Conservation (phyloP, 2,888 invertebrate species). For the Phyllotreta striolata region DNA sequence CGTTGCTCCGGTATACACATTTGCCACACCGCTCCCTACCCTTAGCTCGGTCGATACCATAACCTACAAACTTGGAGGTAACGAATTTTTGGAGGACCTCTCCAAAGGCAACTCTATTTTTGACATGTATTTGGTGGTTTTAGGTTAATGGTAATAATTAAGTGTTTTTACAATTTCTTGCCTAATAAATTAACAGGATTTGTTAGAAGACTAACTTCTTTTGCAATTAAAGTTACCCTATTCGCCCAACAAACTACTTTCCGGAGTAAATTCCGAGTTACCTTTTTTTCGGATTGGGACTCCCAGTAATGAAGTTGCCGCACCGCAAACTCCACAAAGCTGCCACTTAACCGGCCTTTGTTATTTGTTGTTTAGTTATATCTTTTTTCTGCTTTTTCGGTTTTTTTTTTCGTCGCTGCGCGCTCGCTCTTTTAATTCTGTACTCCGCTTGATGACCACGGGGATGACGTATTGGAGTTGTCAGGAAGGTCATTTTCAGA, state of each 20-base stretch:
- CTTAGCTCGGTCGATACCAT: slow-evolving; percentile 29
- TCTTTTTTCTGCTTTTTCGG: slow-evolving; percentile 37
- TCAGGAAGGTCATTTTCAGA: slow-evolving; percentile 30
- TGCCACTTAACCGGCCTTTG: slow-evolving; percentile 51
- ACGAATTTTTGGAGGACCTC: slow-evolving; percentile 10
- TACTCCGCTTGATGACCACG: slow-evolving; percentile 33
- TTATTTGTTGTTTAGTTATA: slow-evolving; percentile 42
- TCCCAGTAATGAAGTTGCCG: slow-evolving; percentile 5
- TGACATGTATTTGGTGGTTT: not conserved
- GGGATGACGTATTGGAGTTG: slow-evolving; percentile 29
- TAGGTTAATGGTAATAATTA: slow-evolving; percentile 16
- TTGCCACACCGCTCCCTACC: slow-evolving; percentile 20
- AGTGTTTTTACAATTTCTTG: not conserved
- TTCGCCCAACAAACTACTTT: no score
- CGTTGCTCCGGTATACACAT: slow-evolving; percentile 28
- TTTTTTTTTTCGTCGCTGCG: slow-evolving; percentile 13
- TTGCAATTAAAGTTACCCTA: no score
- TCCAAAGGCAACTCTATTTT: no score
- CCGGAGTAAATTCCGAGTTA: slow-evolving; percentile 15
- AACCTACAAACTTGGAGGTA: slow-evolving; percentile 24
- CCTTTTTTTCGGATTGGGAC: slow-evolving; percentile 1
- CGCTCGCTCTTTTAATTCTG: slow-evolving; percentile 29
- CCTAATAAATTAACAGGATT: not conserved
- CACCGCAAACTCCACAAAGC: slow-evolving; percentile 44
- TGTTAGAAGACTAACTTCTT: no score